These are phyloP conservation scores for Epizoanthus stellaris DNA, from an alignment of 92 coral and sea anemone genomes.

Conservation along the genomic window DNA sequence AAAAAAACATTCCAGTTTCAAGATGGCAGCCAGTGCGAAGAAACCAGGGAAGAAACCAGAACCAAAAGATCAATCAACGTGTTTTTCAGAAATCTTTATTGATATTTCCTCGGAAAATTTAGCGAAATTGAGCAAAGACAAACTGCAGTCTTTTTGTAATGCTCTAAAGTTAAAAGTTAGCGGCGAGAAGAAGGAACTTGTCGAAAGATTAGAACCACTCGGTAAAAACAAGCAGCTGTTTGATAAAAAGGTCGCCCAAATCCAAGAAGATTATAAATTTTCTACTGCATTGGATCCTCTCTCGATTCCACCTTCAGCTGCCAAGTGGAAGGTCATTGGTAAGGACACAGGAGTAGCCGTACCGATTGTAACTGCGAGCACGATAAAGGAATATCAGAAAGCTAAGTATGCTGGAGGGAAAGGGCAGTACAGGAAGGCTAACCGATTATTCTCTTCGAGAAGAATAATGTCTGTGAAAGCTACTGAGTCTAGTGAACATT, in stretches of 20 bases:
- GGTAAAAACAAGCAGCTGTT: slow-evolving; percentile 37
- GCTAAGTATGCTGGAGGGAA: slow-evolving; percentile 56
- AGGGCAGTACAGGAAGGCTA: slow-evolving; percentile 63
- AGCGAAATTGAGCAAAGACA: slow-evolving; percentile 32
- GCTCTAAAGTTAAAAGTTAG: slow-evolving; percentile 51
- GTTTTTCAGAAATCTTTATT: slow-evolving; percentile 22
- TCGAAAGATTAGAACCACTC: slow-evolving; percentile 52
- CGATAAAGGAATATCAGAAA: slow-evolving; percentile 46
- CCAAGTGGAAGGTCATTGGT: slow-evolving; percentile 38
- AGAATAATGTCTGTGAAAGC: slow-evolving; percentile 58
- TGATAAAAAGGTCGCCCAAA: slow-evolving; percentile 45
- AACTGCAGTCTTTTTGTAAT: slow-evolving; percentile 42
- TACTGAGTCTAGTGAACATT: slow-evolving; percentile 30
- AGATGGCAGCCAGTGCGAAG: neutral
- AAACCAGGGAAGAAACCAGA: neutral
- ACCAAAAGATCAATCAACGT: no score
- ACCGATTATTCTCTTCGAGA: slow-evolving; percentile 51
- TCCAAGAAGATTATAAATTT: slow-evolving; percentile 51
- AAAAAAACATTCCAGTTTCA: neutral
- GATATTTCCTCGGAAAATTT: slow-evolving; percentile 31
- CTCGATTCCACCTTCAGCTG: slow-evolving; percentile 41
- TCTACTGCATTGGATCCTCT: slow-evolving; percentile 54
- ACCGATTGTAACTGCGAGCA: slow-evolving; percentile 47
- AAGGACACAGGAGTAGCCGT: slow-evolving; percentile 26
- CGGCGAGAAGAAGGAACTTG: slow-evolving; percentile 55